Evolutionary conservation across 1,140 invertebrate species (phyloP).

Genomic region (Listronotus oregonensis): DNA sequence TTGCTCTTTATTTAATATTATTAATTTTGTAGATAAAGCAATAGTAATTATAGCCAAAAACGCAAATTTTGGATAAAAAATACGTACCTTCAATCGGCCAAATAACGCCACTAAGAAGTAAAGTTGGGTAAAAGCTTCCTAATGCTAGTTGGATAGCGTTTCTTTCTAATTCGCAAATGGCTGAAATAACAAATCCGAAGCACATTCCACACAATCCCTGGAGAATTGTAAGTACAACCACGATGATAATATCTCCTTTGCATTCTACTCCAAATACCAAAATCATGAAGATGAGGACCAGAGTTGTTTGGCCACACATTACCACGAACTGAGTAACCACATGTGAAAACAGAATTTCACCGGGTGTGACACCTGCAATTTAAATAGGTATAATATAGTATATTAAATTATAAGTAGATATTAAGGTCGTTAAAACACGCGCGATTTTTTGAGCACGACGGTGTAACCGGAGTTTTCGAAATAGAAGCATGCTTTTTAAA

Average conservation of each 20-base stretch:
- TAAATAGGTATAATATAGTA: not conserved
- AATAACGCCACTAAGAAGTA: constrained; percentile 88
- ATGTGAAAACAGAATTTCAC: constrained; percentile 90
- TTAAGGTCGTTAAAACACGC: too few relatives aligned
- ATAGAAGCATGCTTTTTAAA: not conserved
- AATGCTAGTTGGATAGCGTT: constrained; percentile 93
- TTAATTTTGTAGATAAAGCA: too few relatives aligned
- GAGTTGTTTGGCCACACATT: constrained; percentile 87
- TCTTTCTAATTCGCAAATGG: constrained; percentile 87
- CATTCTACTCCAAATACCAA: constrained; percentile 86
- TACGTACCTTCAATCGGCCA: constrained; percentile 77
- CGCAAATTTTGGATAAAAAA: not conserved
- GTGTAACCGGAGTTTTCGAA: too few relatives aligned
- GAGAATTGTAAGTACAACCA: constrained; percentile 82
- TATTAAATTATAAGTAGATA: too few relatives aligned
- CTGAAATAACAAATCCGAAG: constrained; percentile 92
- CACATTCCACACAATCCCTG: constrained; percentile 94
- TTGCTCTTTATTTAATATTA: too few relatives aligned
- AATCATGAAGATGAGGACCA: constrained; percentile 90
- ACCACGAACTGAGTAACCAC: constrained; percentile 92
- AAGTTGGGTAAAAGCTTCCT: constrained; percentile 92
- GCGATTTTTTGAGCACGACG: too few relatives aligned
- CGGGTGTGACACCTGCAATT: constrained; percentile 76
- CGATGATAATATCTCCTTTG: constrained; percentile 81
- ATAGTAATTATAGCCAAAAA: too few relatives aligned